These are phyloP conservation scores for Herminia tarsipennalis DNA, from an alignment of 2,888 invertebrate species.

Conservation along the genomic window DNA sequence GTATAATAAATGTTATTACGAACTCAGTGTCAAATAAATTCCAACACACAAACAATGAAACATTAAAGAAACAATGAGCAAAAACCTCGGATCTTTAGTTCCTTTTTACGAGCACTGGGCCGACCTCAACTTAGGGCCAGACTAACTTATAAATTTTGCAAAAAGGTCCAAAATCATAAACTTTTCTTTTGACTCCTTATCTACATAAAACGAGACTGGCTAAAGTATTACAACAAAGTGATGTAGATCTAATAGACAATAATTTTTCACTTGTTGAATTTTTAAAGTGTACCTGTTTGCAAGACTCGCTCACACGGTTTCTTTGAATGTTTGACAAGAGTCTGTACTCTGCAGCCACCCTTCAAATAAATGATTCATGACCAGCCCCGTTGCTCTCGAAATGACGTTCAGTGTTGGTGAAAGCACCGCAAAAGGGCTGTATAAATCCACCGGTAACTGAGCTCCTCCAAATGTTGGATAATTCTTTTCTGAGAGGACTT, in stretches of 20 bases:
- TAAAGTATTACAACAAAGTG: constrained; percentile 10
- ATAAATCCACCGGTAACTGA: constrained; percentile 16
- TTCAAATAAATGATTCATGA: constrained; percentile 65
- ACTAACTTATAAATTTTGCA: constrained; percentile 7
- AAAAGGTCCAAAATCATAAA: constrained; percentile 11
- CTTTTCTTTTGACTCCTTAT: constrained; percentile 11
- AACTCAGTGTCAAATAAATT: neutral
- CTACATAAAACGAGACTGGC: constrained; percentile 10
- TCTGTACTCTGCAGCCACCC: constrained; percentile 49
- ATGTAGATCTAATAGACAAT: constrained; percentile 37
- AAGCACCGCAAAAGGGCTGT: constrained; percentile 23
- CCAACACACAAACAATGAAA: neutral
- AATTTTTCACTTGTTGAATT: constrained; percentile 44
- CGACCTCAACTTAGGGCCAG: constrained; percentile 5
- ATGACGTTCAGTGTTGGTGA: constrained; percentile 35
- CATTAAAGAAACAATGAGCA: constrained; percentile 8
- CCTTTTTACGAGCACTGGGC: constrained; percentile 4
- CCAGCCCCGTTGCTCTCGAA: constrained; percentile 31
- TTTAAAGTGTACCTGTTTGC: constrained; percentile 38
- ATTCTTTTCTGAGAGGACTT: neutral
- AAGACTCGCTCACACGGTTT: constrained; percentile 36
- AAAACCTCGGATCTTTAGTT: neutral
- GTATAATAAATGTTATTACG: no score
- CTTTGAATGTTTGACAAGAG: constrained; percentile 56
- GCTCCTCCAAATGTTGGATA: constrained; percentile 2